Base-by-base conservation (phyloP, 2,797 vertebrate species). In the Danio aesculapii region DNA sequence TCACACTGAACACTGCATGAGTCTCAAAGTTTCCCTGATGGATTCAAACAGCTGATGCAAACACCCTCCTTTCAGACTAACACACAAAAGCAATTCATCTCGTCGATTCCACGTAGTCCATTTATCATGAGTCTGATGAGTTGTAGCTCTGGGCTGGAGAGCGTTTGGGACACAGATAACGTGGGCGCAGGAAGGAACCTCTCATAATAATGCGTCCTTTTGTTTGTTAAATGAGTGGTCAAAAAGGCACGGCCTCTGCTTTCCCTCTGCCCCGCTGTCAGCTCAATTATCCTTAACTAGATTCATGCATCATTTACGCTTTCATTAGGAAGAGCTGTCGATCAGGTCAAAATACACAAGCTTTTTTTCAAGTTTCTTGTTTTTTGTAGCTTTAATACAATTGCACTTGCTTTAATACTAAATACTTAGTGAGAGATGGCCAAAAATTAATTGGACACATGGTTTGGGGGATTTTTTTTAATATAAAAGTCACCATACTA, bases 141-240 rank as follows among this genome's bases (percentile, higher is more conserved):
- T 50, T 75, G 59, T 86, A 47, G 81, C 85, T 78, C 75, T 61
- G 77, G 73, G 74, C 63, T 53, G 72, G 9, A 72, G 59, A n/a
- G 66, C 57, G 50, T 72, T 52, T 13, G 46, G 74, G 78, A 69
- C 71, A 50, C 14, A 21, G 41, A 74, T 46, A 74, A 72, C 5
- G 50, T 75, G 74, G 77, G 68, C 1, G 46, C 70, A 67, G 67
- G 70, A 83, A 67, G 47, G 76, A 73, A 49, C 70, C 53, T 43
- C 67, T 19, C 43, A 30, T 73, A n/a, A 66, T 80, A 80, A 73
- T 73, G 49, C 61, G 19, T 57, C 73, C 78, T 73, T 80, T 73
- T 80, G 78, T 80, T 73, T 79, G 53, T 71, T 19, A 66, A 73
- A 4, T n/a, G 69, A 80, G 50, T 66, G 69, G 69, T 66, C 61